Conservation (phyloP, 2,888 invertebrate genomes). For the Oscheius myriophilus region DNA sequence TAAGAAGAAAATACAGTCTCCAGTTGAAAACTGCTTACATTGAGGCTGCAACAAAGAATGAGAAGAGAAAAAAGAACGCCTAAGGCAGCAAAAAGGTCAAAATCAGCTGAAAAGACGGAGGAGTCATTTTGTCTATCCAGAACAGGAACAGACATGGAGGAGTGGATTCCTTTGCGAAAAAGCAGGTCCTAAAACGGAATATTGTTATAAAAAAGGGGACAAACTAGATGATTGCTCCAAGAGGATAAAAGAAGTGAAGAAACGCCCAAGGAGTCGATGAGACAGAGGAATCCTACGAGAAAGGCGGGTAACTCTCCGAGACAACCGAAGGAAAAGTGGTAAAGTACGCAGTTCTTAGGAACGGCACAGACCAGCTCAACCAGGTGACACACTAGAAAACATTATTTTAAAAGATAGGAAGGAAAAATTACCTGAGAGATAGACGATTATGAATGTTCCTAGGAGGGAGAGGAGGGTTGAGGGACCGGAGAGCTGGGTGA, state of each 20-base stretch:
- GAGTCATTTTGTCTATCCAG: conserved; percentile 31
- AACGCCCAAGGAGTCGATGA: conserved; percentile 40
- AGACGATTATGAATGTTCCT: conserved; percentile 43
- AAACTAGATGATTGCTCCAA: conserved; percentile 49
- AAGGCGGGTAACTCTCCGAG: conserved; percentile 50
- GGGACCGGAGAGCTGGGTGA: conserved; percentile 44
- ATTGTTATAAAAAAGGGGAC: not conserved
- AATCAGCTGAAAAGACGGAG: conserved; percentile 33
- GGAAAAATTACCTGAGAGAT: conserved; percentile 33
- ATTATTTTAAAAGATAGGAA: conserved; percentile 4
- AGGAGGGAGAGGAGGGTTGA: conserved; percentile 47
- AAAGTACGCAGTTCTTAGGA: conserved; percentile 53
- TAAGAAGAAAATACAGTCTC: conserved; percentile 25
- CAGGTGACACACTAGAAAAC: conserved; percentile 42
- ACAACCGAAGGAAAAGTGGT: conserved; percentile 46
- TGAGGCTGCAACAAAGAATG: conserved; percentile 46
- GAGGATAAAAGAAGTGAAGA: conserved; percentile 39
- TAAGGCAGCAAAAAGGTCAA: conserved; percentile 38
- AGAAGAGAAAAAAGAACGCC: conserved; percentile 38
- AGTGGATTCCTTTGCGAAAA: conserved; percentile 39
- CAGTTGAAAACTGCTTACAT: conserved; percentile 1
- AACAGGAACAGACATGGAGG: conserved; percentile 30
- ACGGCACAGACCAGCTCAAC: conserved; percentile 46
- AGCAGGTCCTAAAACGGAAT: conserved; percentile 38
- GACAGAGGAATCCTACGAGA: conserved; percentile 42